Conservation (phyloP, 2,797 vertebrate species). For the Sitta carolinensis region DNA sequence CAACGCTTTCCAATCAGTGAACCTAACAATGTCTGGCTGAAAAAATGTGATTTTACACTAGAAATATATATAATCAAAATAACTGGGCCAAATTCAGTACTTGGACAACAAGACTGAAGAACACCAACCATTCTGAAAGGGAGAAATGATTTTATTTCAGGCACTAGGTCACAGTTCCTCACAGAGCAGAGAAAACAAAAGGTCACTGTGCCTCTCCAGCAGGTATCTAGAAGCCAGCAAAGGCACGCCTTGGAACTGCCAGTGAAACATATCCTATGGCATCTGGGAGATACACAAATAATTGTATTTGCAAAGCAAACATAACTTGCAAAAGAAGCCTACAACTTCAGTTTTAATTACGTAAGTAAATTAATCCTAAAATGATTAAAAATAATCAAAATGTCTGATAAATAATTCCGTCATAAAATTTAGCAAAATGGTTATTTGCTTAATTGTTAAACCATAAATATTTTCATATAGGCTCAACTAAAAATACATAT, state of each 20-base stretch:
- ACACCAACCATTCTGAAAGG: not conserved
- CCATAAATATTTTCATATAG: not conserved
- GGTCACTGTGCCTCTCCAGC: not conserved
- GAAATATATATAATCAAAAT: not conserved
- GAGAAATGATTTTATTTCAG: not conserved
- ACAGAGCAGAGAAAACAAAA: not conserved
- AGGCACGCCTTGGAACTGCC: not conserved
- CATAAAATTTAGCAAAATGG: not conserved
- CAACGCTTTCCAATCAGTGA: accelerated
- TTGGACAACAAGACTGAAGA: not conserved
- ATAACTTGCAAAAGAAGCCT: not conserved
- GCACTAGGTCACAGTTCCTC: not conserved
- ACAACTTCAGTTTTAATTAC: not conserved
- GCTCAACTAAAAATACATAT: not conserved
- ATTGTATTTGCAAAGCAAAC: not conserved
- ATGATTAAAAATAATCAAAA: not conserved
- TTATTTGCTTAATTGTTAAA: not conserved
- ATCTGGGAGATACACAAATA: not conserved
- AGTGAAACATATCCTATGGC: not conserved
- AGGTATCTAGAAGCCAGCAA: not conserved
- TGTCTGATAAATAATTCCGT: not conserved
- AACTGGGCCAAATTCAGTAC: not conserved
- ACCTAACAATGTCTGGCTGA: not conserved
- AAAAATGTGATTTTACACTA: not conserved
- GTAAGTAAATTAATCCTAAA: not conserved